Base-by-base conservation (phyloP, 2,888 invertebrate genomes). In the Ichneumoninae sp. region DNA sequence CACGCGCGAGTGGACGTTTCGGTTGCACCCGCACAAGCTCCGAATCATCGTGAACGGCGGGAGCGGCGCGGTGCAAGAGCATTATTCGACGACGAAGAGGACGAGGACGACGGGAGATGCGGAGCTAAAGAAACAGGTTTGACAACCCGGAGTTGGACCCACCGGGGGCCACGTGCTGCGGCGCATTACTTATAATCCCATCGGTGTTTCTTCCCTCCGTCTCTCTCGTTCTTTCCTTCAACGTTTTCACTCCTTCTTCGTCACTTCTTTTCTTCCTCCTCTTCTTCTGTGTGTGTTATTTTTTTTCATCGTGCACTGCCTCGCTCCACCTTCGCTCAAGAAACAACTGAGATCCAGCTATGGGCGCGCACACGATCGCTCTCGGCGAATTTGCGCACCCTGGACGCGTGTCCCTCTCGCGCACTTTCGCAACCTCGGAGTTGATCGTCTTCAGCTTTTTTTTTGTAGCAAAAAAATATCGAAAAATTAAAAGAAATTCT, bases 111-210 rank as follows among this genome's bases (percentile, higher is more conserved):
- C 80, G 78, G 68, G 76, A 76, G 78, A 80, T 69, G 79, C 30
- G 50, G 68, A 78, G 60, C 81, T 89, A 86, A 90, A 86, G 89
- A 92, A 93, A 93, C 92, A 91, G 93, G 93, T 93, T 93, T 93
- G 92, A 92, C 92, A 92, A 93, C 90, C 90, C 90, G 90, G 90
- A 91, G 90, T 91, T 90, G 90, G 90, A 90, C 89, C 88, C 84
- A 90, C 88, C 89, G 89, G 89, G 74, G 91, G 91, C 91, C 92
- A 92, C 92, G 92, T 92, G 92, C 93, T 93, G 91, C 90, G 91
- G 89, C 90, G 91, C 92, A 92, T 93, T 93, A 92, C 91, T 93
- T 92, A 93, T 92, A 93, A 93, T 93, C 92, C 93, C 91, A 93
- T 93, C 93, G 92, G 90, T 88, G 85, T 90, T 88, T 87, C 87